Evolutionary conservation across 2,888 invertebrate species (phyloP).

Genomic region (Homarus gammarus): DNA sequence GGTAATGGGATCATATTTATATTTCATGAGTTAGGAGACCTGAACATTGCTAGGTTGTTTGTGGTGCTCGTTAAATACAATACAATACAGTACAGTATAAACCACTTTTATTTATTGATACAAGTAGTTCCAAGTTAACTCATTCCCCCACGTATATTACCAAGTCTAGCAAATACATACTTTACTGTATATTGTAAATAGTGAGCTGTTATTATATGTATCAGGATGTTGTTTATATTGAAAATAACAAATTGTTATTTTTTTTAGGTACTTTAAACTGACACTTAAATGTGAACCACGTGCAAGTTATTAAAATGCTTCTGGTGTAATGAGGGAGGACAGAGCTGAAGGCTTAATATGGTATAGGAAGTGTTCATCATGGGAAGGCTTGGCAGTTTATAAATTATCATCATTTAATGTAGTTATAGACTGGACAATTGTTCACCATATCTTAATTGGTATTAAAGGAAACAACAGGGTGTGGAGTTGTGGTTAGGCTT

Average conservation of each 20-base stretch:
- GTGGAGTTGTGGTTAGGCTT: not conserved
- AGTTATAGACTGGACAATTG: not conserved
- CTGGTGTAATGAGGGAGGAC: not conserved
- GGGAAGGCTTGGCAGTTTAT: not conserved
- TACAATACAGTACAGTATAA: not conserved
- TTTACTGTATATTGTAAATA: not conserved
- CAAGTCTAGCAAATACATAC: no score
- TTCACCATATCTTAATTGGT: not conserved
- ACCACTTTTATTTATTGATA: no score
- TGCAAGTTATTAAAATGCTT: conserved; percentile 3
- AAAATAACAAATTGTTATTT: not conserved
- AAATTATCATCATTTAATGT: not conserved
- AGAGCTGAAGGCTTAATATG: not conserved
- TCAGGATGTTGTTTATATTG: not conserved
- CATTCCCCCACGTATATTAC: not conserved
- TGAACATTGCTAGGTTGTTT: not conserved
- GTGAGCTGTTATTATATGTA: not conserved
- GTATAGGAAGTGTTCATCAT: not conserved
- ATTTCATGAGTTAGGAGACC: not conserved
- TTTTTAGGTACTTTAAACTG: not conserved
- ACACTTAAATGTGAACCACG: not conserved
- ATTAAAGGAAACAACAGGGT: not conserved
- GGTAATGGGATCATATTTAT: not conserved
- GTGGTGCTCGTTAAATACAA: not conserved
- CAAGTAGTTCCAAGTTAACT: not conserved